Conservation (phyloP, 2,888 invertebrate species). For the Apantesis nais region DNA sequence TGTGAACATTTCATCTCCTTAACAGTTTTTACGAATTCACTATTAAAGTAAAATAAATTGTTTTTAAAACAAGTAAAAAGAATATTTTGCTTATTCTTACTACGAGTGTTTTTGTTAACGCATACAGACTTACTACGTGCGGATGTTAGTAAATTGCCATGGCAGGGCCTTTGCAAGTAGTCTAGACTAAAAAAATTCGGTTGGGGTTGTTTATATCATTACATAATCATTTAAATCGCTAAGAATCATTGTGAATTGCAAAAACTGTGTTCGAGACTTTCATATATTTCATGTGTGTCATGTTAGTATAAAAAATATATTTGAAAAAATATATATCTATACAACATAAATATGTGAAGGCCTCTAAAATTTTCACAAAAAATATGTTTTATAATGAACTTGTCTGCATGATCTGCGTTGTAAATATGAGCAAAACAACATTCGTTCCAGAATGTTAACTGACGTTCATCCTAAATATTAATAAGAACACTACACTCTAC, state of each 20-base stretch:
- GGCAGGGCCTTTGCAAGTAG: background rate
- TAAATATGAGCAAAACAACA: conserved; percentile 74
- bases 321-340: background rate
- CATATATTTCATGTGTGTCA: background rate
- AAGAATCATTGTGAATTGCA: background rate
- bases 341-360: background rate
- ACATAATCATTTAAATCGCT: background rate
- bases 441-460: conserved; percentile 62
- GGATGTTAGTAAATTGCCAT: background rate
- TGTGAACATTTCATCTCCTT: conserved; percentile 16
- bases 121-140: background rate
- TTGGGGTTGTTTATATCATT: background rate
- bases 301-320: background rate
- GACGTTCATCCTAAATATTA: conserved; percentile 47
- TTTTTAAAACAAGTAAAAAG: background rate
- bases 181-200: background rate
- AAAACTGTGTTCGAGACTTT: background rate
- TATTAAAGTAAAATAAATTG: no score
- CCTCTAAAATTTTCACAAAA: conserved; percentile 36
- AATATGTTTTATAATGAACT: conserved; percentile 43
- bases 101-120: background rate
- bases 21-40: background rate
- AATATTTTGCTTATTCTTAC: background rate
- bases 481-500: conserved; percentile 78
- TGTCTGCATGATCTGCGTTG: conserved; percentile 80